Evolutionary conservation across 30 jellyfish, hydroid and myxozoan species (phyloP).

Genomic region (Rhopilema esculentum): DNA sequence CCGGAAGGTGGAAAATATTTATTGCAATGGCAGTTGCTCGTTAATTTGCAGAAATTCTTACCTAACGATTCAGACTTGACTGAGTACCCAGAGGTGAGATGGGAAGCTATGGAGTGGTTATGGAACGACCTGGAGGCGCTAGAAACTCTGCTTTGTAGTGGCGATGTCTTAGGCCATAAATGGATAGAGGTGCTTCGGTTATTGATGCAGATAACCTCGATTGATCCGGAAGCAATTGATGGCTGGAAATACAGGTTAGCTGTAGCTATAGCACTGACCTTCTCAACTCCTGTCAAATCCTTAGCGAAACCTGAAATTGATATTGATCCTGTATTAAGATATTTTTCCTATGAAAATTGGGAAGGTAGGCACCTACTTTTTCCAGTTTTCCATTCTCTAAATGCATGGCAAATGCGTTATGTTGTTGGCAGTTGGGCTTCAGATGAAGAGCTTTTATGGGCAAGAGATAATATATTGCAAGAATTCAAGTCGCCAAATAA

Average conservation of each 20-base stretch:
- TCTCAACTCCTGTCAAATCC: constrained; percentile 47
- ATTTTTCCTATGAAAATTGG: constrained; percentile 15
- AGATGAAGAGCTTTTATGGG: constrained; percentile 42
- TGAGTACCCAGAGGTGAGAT: neutral
- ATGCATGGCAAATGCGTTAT: constrained; percentile 49
- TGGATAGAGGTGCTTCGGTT: constrained; percentile 21
- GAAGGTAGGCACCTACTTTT: constrained; percentile 18
- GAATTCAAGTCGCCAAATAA: constrained; percentile 17
- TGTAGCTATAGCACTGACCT: constrained; percentile 48
- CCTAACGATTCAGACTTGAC: neutral
- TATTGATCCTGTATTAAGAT: constrained; percentile 29
- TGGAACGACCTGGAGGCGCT: neutral
- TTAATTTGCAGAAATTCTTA: neutral
- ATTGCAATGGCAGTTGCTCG: constrained; percentile 15
- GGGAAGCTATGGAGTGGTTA: constrained; percentile 5
- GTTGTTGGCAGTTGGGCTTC: constrained; percentile 69
- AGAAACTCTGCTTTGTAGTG: constrained; percentile 35
- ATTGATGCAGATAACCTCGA: neutral
- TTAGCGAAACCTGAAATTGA: constrained; percentile 15
- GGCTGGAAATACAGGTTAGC: constrained; percentile 27
- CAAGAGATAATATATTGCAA: constrained; percentile 30
- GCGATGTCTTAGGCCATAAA: constrained; percentile 46
- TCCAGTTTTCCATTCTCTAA: neutral
- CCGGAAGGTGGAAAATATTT: neutral
- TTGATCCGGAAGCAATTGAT: constrained; percentile 12